Percentiles rank a stretch among this genome's conserved stretches.
Conservation (phyloP, 2,797 vertebrate genomes). For the Molossus molossus region DNA sequence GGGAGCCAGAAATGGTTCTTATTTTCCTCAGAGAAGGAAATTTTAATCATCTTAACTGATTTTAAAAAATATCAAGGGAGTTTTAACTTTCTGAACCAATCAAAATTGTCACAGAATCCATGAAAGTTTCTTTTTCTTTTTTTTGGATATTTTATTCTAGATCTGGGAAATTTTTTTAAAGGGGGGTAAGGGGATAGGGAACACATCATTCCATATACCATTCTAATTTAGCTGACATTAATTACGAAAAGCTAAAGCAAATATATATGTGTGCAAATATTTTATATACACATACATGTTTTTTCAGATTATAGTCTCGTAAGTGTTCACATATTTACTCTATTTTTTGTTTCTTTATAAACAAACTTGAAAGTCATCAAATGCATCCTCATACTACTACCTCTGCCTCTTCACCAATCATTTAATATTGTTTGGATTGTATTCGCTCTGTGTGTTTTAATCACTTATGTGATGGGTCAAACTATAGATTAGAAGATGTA, state of each 20-base stretch:
- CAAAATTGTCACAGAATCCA: slow-evolving; percentile 26
- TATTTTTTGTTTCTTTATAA: slow-evolving; percentile 28
- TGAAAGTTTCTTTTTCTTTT: not conserved
- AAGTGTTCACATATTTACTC: slow-evolving; percentile 9
- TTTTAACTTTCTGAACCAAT: slow-evolving; percentile 58
- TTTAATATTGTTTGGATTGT: slow-evolving; percentile 27
- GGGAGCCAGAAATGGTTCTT: not conserved
- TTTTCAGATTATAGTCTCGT: slow-evolving; percentile 54
- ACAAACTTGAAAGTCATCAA: slow-evolving; percentile 32
- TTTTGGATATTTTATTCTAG: slow-evolving; percentile 76
- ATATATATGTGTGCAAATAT: not conserved
- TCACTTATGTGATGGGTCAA: slow-evolving; percentile 52
- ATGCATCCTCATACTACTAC: slow-evolving; percentile 31
- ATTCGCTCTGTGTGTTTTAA: slow-evolving; percentile 67
- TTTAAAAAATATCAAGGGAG: not conserved
- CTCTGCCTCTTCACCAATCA: not conserved
- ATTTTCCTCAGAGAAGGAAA: slow-evolving; percentile 8
- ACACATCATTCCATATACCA: slow-evolving; percentile 48
- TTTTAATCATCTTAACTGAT: not conserved
- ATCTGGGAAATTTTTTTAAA: not conserved
- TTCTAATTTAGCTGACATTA: slow-evolving; percentile 70
- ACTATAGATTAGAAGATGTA: slow-evolving; percentile 71
- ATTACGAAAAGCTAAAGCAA: slow-evolving; percentile 59
- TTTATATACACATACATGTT: not conserved
- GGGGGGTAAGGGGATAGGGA: not conserved